Evolutionary conservation across 2,113 vertebrate species (phyloP).

Genomic region (Corythornis cristatus): DNA sequence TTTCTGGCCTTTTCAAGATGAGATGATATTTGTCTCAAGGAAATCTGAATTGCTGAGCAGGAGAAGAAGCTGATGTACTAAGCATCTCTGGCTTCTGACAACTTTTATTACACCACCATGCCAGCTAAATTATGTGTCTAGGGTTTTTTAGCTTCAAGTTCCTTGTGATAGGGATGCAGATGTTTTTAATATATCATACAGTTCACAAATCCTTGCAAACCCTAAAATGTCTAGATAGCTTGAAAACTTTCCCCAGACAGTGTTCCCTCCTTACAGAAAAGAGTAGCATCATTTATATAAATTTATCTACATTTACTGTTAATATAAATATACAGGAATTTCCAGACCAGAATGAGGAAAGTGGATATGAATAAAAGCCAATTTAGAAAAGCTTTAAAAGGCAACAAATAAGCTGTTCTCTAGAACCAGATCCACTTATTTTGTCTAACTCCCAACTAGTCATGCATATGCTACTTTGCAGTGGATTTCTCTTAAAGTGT

Average conservation of each 20-base stretch:
- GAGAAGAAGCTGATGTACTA: background rate
- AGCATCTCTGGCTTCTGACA: background rate
- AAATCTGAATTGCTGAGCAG: background rate
- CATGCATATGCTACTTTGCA: background rate
- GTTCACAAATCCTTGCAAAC: background rate
- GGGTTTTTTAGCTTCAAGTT: fast-evolving
- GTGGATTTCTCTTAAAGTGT: background rate
- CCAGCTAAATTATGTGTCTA: background rate
- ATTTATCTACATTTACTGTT: background rate
- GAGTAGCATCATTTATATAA: background rate
- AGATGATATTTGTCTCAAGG: background rate
- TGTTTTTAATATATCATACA: background rate
- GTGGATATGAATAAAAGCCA: background rate
- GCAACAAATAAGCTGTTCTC: background rate
- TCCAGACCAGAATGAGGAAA: background rate
- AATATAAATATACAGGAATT: background rate
- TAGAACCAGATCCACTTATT: background rate
- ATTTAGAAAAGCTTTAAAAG: background rate
- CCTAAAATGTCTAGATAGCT: background rate
- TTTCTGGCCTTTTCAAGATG: background rate
- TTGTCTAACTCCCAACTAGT: background rate
- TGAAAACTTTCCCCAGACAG: background rate
- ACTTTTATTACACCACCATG: background rate
- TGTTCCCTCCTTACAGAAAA: background rate
- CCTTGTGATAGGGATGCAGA: background rate